phyloP scores from a whole-genome alignment of 1,140 invertebrate genomes.

The Cephus cinctus region DNA sequence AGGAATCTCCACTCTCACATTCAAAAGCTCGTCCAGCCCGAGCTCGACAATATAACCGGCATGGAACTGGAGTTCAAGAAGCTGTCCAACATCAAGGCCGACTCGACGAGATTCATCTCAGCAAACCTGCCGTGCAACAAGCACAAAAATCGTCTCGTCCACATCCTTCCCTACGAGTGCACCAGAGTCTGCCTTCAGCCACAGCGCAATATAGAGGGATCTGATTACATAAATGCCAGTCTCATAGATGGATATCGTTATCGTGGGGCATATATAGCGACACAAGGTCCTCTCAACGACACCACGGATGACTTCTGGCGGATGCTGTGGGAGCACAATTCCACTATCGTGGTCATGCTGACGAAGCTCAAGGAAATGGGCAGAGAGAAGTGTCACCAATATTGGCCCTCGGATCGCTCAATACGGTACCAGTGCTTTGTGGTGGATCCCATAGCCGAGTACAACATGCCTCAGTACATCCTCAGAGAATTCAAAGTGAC shows the following conservation, averaged over 20 bases:
- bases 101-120: conserved; percentile 91
- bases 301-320: conserved; percentile 99
- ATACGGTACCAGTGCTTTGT: conserved; percentile 96
- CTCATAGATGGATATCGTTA: conserved; percentile 95
- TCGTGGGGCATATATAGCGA: conserved; percentile 94
- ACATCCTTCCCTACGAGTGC: conserved; percentile 96
- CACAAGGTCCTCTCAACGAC: conserved; percentile 93
- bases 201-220: conserved; percentile 88
- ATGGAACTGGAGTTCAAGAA: conserved; percentile 99
- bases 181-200: conserved; percentile 92
- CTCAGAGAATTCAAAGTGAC: conserved; percentile 98
- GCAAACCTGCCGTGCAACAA: conserved; percentile 97
- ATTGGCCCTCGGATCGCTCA: conserved; percentile 97
- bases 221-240: conserved; percentile 99
- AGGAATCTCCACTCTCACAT: conserved; percentile 91
- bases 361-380: conserved; percentile 98
- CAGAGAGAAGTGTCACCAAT: conserved; percentile 96
- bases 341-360: conserved; percentile 98
- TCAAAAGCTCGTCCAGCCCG: conserved; percentile 82
- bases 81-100: conserved; percentile 90
- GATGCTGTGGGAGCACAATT: conserved; percentile 99
- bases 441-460: conserved; percentile 98
- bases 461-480: conserved; percentile 99
- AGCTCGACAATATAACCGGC: conserved; percentile 86
- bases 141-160: conserved; percentile 96